These are phyloP conservation scores for Crenuchus spilurus DNA, from an alignment of 2,797 vertebrate species.

Conservation along the genomic window DNA sequence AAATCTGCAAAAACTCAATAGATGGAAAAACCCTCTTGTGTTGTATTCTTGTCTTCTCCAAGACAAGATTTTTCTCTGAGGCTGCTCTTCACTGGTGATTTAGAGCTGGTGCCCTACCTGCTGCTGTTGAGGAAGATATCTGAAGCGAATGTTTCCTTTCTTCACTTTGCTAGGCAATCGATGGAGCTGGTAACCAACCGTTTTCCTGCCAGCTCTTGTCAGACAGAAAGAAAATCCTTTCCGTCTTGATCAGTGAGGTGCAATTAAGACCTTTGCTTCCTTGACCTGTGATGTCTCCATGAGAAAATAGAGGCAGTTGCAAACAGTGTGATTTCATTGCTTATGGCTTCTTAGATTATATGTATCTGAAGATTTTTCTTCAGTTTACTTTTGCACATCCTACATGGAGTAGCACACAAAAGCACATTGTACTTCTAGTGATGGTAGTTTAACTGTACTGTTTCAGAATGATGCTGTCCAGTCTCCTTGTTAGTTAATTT, in stretches of 20 bases:
- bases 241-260: slow-evolving; percentile 10
- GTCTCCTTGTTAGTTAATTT: too few relatives aligned
- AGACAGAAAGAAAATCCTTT: slow-evolving; percentile 2
- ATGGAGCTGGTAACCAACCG: slow-evolving; percentile 25
- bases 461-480: too few relatives aligned
- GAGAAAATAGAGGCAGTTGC: slow-evolving; percentile 3
- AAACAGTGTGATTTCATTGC: too few relatives aligned
- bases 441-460: too few relatives aligned
- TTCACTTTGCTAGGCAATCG: slow-evolving; percentile 27
- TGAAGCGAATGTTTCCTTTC: slow-evolving; percentile 16
- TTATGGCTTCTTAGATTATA: too few relatives aligned
- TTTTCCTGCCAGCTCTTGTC: slow-evolving; percentile 23
- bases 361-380: too few relatives aligned
- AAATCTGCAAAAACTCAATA: too few relatives aligned
- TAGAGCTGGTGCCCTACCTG: not conserved
- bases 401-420: too few relatives aligned
- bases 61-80: not conserved
- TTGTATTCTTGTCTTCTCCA: not conserved
- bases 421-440: too few relatives aligned
- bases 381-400: too few relatives aligned
- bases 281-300: slow-evolving; percentile 20
- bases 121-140: slow-evolving; percentile 22
- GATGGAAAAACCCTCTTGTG: too few relatives aligned
- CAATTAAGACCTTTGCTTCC: slow-evolving; percentile 30
- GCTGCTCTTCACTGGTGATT: not conserved